Conservation (phyloP, 1,140 invertebrate species). For the Brachionus manjavacas region DNA sequence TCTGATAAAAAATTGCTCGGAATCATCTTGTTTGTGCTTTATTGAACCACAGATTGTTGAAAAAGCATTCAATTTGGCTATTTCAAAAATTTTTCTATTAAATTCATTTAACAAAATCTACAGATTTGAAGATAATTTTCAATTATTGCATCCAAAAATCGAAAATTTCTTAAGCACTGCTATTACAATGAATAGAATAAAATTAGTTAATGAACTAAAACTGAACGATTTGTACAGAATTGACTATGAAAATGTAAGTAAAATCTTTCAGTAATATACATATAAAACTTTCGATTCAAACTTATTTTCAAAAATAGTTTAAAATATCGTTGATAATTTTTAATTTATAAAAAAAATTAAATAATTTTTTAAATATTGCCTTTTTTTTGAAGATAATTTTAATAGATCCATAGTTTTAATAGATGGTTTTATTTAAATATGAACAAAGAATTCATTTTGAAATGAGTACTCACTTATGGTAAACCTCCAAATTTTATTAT, state of each 20-base stretch:
- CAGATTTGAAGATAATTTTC: conserved; percentile 20
- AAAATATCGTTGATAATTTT: too few species aligned
- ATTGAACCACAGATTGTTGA: not conserved
- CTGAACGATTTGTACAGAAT: not conserved
- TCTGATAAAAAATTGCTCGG: not conserved
- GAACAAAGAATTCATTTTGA: too few species aligned
- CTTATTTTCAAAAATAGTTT: too few species aligned
- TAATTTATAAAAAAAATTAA: too few species aligned
- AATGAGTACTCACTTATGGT: too few species aligned
- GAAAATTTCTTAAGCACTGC: not conserved
- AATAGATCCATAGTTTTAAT: too few species aligned
- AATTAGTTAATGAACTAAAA: conserved; percentile 17
- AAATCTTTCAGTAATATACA: not conserved
- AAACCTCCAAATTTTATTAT: too few species aligned
- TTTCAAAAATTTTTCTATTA: not conserved
- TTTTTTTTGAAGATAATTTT: too few species aligned
- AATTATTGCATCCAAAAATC: not conserved
- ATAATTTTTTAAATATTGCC: too few species aligned
- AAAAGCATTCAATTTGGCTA: not conserved
- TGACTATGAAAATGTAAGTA: conserved; percentile 21
- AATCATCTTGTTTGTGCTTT: not conserved
- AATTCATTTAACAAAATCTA: conserved; percentile 15
- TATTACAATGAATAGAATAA: not conserved
- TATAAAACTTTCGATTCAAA: too few species aligned
- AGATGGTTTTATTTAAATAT: too few species aligned